Base-by-base conservation (phyloP, 2,888 invertebrate genomes). In the Ganaspis brasiliensis region DNA sequence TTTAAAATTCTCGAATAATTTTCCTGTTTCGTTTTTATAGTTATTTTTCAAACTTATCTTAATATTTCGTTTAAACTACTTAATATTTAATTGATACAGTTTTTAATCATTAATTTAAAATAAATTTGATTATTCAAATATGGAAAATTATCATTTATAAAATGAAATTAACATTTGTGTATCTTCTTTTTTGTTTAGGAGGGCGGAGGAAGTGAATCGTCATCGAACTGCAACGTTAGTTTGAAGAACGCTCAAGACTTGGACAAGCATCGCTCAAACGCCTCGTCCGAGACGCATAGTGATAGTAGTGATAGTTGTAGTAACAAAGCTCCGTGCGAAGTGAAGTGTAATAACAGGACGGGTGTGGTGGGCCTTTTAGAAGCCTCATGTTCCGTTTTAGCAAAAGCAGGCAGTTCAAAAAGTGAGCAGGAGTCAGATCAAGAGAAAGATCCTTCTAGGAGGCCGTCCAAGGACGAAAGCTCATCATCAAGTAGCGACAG, bases 381-480 rank as follows among this genome's bases (percentile, higher is more conserved):
- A 70, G 77, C 63, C 75, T 80, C 84, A 80, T 79, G 81, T 24
- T 72, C 80, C 63, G 75, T 35, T 16, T 78, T 56, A 85, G 75
- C 78, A 70, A 16, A 57, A 73, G 52, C 6, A 63, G 73, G 45
- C 77, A 85, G 77, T 74, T 79, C 86, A 19, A 85, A 85, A 79
- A 78, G 72, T 76, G 87, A 86, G 72, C 87, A 84, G 75, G 89
- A 89, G 75, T 89, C 87, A 77, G 90, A 89, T 76, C 86, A 83
- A 40, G 89, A 88, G 78, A 91, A 91, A 76, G 89, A 91, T 86
- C 88, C 89, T 57, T 92, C 92, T 57, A 92, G 94, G 16, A 93
- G 96, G 73, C 93, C 95, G 37, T 96, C 96, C 52, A 96, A 96
- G 91, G 96, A 96, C 88, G 97, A 96, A 87, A 96, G 96, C 0